These are phyloP conservation scores for Mercenaria mercenaria DNA, from an alignment of 1,140 invertebrate genomes.

Conservation along the genomic window DNA sequence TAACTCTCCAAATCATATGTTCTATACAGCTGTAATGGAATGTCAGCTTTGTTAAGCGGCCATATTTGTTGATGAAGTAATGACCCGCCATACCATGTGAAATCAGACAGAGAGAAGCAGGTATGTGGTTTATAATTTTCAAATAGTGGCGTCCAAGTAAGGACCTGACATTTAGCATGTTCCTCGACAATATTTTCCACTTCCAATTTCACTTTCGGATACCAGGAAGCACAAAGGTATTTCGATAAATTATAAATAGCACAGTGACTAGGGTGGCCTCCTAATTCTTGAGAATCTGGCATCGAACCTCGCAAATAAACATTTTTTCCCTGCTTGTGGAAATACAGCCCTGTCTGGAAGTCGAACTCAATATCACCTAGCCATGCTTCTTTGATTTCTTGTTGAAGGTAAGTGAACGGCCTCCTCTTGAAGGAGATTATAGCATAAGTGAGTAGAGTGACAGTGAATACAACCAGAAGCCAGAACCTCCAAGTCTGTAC, in stretches of 20 bases:
- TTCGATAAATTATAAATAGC: conserved; percentile 41
- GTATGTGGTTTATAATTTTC: conserved; percentile 61
- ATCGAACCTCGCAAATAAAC: conserved; percentile 53
- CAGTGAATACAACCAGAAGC: conserved; percentile 35
- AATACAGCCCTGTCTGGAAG: conserved; percentile 57
- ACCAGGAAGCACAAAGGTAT: conserved; percentile 59
- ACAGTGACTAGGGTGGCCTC: conserved; percentile 54
- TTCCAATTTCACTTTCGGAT: conserved; percentile 52
- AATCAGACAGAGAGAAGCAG: conserved; percentile 72
- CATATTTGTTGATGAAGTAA: conserved; percentile 83
- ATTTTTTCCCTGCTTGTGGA: conserved; percentile 38
- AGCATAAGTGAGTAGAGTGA: conserved; percentile 19
- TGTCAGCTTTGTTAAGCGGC: conserved; percentile 82
- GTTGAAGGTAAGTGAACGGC: conserved; percentile 1
- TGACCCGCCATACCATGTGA: conserved; percentile 81
- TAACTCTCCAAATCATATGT: conserved; percentile 76
- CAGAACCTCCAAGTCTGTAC: conserved; percentile 51
- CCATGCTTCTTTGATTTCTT: conserved; percentile 38
- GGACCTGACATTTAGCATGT: conserved; percentile 66
- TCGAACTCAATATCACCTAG: conserved; percentile 61
- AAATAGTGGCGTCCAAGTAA: conserved; percentile 65
- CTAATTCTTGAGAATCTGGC: conserved; percentile 43
- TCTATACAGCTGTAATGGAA: conserved; percentile 63
- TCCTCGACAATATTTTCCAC: conserved; percentile 32
- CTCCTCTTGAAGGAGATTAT: background rate